phyloP scores from a whole-genome alignment of 2,797 vertebrate species.

The Gymnothorax reevesii region DNA sequence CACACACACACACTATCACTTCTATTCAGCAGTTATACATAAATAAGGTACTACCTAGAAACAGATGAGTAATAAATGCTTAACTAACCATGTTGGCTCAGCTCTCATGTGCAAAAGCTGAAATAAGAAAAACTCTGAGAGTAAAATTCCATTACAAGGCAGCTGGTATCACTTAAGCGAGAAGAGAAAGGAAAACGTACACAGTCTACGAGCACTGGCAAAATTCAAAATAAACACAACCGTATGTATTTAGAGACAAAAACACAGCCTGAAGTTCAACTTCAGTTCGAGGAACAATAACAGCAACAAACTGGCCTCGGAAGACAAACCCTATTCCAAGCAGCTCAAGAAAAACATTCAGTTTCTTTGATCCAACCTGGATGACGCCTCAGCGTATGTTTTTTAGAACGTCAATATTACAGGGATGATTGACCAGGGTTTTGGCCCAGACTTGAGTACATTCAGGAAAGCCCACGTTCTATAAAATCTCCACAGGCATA shows the following conservation, averaged over 20 bases:
- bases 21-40: constrained; percentile 21
- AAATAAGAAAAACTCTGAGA: constrained; percentile 32
- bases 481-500: neutral
- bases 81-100: neutral
- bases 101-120: neutral
- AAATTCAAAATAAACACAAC: constrained; percentile 3
- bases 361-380: neutral
- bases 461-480: neutral
- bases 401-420: neutral
- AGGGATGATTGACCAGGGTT: neutral
- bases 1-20: constrained; percentile 4
- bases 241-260: constrained; percentile 11
- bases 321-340: neutral
- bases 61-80: constrained; percentile 11
- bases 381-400: neutral
- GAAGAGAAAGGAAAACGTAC: constrained; percentile 42
- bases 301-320: neutral
- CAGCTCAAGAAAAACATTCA: neutral
- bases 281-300: constrained; percentile 8
- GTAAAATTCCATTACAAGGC: constrained; percentile 13
- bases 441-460: neutral
- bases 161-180: constrained; percentile 22
- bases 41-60: neutral
- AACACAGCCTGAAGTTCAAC: neutral
- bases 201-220: neutral